phyloP scores from a whole-genome alignment of 30 jellyfish, hydroid and myxozoan species.

The Morbakka virulenta region DNA sequence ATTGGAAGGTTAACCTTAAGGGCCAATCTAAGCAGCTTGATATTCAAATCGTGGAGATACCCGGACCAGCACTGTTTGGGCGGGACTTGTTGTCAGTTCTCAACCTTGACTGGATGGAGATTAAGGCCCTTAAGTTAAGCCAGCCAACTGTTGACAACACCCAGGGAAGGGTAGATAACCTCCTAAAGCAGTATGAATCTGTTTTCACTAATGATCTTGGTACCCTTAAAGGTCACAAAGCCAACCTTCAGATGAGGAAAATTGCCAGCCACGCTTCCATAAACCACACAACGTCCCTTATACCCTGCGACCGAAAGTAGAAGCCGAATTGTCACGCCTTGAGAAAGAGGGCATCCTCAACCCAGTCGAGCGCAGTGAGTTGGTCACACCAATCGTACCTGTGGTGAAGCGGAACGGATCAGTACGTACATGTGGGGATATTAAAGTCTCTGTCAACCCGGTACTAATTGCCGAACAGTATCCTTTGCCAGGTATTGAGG shows the following conservation, averaged over 20 bases:
- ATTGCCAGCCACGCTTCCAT: constrained; percentile 32
- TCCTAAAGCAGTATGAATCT: background rate
- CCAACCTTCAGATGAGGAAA: background rate
- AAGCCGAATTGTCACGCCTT: constrained; percentile 27
- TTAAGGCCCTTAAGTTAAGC: background rate
- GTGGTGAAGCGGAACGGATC: no score
- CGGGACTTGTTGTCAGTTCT: constrained; percentile 2
- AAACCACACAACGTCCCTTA: constrained; percentile 57
- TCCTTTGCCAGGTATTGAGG: constrained; percentile 37
- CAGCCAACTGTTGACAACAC: background rate
- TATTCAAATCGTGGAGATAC: no score
- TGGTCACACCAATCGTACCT: no score
- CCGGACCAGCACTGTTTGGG: constrained; percentile 27
- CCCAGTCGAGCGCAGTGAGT: no score
- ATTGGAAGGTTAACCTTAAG: no score
- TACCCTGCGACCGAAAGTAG: constrained; percentile 34
- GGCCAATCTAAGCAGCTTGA: no score
- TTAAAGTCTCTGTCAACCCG: constrained; percentile 34
- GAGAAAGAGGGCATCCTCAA: background rate
- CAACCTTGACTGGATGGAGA: constrained; percentile 17
- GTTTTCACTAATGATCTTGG: constrained; percentile 27
- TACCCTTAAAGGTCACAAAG: background rate
- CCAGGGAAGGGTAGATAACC: constrained; percentile 3
- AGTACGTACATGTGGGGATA: constrained; percentile 50
- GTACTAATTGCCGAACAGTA: constrained; percentile 29